Evolutionary conservation across 1,140 invertebrate genomes (phyloP), one percentile per base, ranked within the genome.

Genomic region (Zaprionus taronus): DNA sequence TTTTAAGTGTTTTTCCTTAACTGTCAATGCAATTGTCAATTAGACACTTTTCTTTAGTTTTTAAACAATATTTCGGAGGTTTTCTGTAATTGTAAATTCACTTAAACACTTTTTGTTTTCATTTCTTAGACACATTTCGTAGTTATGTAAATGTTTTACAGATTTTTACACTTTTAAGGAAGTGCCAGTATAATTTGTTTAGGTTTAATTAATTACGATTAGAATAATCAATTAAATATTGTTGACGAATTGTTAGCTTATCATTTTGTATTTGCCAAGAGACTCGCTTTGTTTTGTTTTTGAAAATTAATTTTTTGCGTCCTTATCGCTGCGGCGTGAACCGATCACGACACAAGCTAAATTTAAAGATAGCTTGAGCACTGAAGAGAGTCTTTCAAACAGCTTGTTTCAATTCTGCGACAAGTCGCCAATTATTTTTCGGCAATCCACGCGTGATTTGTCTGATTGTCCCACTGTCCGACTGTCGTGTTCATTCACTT

Each of bases 401-500:
- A 24, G 4, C 20, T 36, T n/a, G 11, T 41, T 6, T 20, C 24
- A 17, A 4, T 31, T 41, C 20, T 49, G n/a, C 47, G n/a, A n/a
- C 47, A 5, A n/a, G 22, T 17, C 12, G 17, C 31, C 28, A 65
- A 65, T 65, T 65, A 34, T 38, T 65, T 65, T 65, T 22, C 20
- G 47, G 47, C 17, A 6, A 41, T 41, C 15, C 61, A 22, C 62
- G 41, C 41, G 60, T 55, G 9, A 2, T 34, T 34, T 31, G 31
- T 11, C 31, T 11, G 31, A 4, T 31, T 34, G 31, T 34, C 31
- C 31, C 31, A n/a, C 38, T 41, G 38, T 15, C 38, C 26, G 26
- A 28, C 26, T 31, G 26, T 31, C 26, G 31, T 51, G 75, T 28
- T 67, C 62, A 72, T 66, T 81, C 68, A 68, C 58, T 64, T 61